Percentiles rank a stretch among this genome's conserved stretches.
Evolutionary conservation across 1,140 invertebrate species (phyloP).

Genomic region (Halictus rubicundus): DNA sequence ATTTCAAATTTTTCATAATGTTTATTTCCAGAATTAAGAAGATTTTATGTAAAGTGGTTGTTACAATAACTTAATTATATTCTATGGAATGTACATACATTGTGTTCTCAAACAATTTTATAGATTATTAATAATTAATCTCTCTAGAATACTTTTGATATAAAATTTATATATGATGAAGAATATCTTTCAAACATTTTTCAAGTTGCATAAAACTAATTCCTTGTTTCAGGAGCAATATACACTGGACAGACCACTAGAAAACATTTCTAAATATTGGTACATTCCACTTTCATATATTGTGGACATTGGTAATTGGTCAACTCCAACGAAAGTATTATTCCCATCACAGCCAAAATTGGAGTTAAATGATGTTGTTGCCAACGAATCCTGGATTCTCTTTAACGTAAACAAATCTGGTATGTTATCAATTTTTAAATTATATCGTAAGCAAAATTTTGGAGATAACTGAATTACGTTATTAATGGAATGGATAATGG

Average conservation of each 20-base stretch:
- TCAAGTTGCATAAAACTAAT: neutral
- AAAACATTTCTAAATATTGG: conserved; percentile 73
- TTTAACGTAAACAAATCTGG: conserved; percentile 82
- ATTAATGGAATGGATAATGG: too few species aligned
- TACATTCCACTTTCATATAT: conserved; percentile 82
- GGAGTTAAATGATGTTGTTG: conserved; percentile 52
- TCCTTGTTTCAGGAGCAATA: conserved; percentile 60
- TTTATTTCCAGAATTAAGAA: too few species aligned
- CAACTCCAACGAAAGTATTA: conserved; percentile 69
- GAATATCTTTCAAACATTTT: too few species aligned
- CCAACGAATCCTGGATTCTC: conserved; percentile 79
- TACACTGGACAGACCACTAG: conserved; percentile 52
- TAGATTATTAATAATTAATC: too few species aligned
- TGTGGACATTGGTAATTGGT: conserved; percentile 61
- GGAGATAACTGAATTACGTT: too few species aligned
- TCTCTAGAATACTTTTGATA: too few species aligned
- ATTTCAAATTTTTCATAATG: too few species aligned
- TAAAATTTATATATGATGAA: too few species aligned
- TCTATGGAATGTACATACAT: too few species aligned
- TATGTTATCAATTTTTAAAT: conserved; percentile 32
- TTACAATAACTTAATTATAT: too few species aligned
- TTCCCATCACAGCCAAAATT: conserved; percentile 67
- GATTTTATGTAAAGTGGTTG: too few species aligned
- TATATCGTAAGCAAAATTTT: neutral
- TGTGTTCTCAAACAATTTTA: too few species aligned